Conservation (phyloP, 2,797 vertebrate species). For the Pseudocheirus occidentalis region DNA sequence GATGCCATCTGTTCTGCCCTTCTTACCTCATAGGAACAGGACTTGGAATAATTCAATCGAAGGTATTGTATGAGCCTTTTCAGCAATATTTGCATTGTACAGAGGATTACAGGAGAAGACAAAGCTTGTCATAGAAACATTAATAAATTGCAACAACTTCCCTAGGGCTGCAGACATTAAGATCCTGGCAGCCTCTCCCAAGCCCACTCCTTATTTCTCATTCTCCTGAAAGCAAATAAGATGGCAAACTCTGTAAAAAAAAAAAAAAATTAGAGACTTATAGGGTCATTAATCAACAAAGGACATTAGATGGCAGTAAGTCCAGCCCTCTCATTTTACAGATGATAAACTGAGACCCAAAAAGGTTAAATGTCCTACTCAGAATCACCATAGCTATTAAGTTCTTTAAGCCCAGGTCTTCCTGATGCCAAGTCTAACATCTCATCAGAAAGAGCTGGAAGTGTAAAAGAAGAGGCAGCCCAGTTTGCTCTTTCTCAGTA, state of each 20-base stretch:
- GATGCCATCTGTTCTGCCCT: neutral
- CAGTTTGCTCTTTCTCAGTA: neutral
- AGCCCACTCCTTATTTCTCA: neutral
- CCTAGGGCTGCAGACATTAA: neutral
- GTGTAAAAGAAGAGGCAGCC: neutral
- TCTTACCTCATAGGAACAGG: neutral
- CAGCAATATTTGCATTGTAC: neutral
- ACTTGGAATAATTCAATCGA: neutral
- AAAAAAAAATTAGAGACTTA: neutral
- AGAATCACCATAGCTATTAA: neutral
- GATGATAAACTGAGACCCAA: neutral
- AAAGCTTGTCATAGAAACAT: neutral
- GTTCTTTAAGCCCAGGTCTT: neutral
- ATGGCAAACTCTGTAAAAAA: neutral
- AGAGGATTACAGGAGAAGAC: neutral
- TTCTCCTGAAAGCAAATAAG: neutral
- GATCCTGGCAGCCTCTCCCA: neutral
- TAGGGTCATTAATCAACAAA: neutral
- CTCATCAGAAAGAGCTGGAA: neutral
- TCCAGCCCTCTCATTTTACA: neutral
- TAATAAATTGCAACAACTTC: neutral
- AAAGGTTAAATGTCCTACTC: neutral
- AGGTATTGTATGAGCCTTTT: neutral
- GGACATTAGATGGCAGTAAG: neutral
- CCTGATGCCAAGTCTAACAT: neutral